These are phyloP conservation scores for Somateria mollissima DNA, from an alignment of 2,797 vertebrate species.

Conservation along the genomic window DNA sequence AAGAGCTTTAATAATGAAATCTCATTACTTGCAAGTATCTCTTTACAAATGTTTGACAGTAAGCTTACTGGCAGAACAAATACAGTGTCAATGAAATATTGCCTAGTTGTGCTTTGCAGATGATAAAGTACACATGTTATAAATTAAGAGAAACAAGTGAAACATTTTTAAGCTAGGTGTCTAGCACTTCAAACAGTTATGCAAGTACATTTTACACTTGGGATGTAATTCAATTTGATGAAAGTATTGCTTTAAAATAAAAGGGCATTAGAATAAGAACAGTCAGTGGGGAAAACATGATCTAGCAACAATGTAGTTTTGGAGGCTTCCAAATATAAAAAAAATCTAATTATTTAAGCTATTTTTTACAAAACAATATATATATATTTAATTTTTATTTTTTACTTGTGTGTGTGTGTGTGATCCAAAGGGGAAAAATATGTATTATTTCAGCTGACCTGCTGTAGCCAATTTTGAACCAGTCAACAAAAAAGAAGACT, in stretches of 20 bases:
- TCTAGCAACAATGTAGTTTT: neutral
- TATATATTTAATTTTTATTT: too few species aligned
- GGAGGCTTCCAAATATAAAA: neutral
- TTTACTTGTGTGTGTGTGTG: too few species aligned
- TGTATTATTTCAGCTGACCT: neutral
- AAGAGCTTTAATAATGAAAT: constrained; percentile 28
- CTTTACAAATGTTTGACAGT: constrained; percentile 7
- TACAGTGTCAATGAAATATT: neutral
- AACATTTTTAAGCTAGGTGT: neutral
- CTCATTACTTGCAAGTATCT: constrained; percentile 32
- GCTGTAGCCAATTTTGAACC: neutral
- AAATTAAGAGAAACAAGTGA: neutral
- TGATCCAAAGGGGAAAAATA: neutral
- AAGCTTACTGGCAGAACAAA: constrained; percentile 11
- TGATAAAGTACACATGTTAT: neutral
- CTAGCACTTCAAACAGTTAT: neutral
- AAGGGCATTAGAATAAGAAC: neutral
- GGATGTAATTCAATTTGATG: neutral
- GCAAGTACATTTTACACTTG: neutral
- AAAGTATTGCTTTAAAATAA: neutral
- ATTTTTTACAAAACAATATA: neutral
- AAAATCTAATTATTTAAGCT: neutral
- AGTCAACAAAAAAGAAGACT: neutral
- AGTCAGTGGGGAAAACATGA: neutral
- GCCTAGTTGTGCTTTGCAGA: neutral